These are phyloP conservation scores for Nycticebus coucang DNA, from an alignment of 2,113 vertebrate genomes.

Conservation along the genomic window DNA sequence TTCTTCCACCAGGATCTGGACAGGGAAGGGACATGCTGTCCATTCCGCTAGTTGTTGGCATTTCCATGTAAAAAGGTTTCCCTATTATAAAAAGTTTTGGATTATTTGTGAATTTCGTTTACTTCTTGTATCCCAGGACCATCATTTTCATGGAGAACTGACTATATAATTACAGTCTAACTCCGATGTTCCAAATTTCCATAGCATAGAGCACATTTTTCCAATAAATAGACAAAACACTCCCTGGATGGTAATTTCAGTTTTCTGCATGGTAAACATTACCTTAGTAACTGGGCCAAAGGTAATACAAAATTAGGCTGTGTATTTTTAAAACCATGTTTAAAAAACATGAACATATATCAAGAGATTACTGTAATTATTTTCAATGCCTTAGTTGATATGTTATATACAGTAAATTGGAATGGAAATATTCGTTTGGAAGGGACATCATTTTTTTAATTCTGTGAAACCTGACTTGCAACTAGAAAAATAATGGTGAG, in stretches of 20 bases:
- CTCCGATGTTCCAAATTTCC: slow-evolving; percentile 30
- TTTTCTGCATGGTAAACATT: slow-evolving; percentile 19
- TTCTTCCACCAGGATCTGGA: background rate
- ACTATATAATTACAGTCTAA: slow-evolving; percentile 35
- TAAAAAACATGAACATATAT: background rate
- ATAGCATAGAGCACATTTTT: slow-evolving; percentile 36
- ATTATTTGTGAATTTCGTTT: slow-evolving; percentile 68
- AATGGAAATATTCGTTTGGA: background rate
- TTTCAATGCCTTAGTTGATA: background rate
- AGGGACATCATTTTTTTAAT: background rate
- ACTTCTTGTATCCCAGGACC: background rate
- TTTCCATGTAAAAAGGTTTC: slow-evolving; percentile 9
- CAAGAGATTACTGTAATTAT: background rate
- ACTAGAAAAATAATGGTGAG: slow-evolving; percentile 7
- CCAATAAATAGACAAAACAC: slow-evolving; percentile 35
- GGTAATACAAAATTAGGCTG: slow-evolving; percentile 50
- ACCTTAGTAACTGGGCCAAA: slow-evolving; percentile 4
- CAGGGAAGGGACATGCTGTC: background rate
- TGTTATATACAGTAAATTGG: background rate
- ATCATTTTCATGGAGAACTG: slow-evolving; percentile 26
- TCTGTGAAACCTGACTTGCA: slow-evolving; percentile 48
- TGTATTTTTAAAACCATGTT: background rate
- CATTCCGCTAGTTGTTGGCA: background rate
- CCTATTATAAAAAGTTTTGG: background rate
- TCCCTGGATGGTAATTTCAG: slow-evolving; percentile 8